Base-by-base conservation (phyloP, 2,888 invertebrate genomes). In the Nomada goodeniana region DNA sequence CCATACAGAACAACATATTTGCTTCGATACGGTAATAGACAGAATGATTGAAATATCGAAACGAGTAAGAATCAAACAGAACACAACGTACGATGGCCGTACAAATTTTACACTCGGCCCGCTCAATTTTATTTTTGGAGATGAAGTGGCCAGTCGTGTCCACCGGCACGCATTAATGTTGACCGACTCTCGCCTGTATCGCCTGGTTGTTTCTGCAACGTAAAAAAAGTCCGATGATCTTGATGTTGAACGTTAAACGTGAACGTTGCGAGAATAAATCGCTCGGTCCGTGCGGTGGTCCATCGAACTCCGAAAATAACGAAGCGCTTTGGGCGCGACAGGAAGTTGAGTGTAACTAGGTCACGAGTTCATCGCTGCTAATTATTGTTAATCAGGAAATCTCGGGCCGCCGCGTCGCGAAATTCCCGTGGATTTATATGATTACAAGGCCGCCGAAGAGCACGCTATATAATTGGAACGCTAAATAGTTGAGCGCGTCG, bases 311-410 rank as follows among this genome's bases (percentile, higher is more conserved):
- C 86, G 78, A 89, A 88, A 88, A 90, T 89, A 90, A 85, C 86
- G 82, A 72, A 70, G 85, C 84, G 84, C 80, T 81, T 80, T 72
- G 80, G 71, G 80, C 80, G 86, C 68, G 83, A 77, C 86, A 82
- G 89, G 86, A 89, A 88, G 86, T 76, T 63, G 70, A 70, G 80
- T 73, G 81, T 87, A 92, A 92, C 88, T 92, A 86, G 93, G 92
- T 93, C 91, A 91, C 92, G 92, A 92, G 91, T 92, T 92, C 91
- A 91, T 92, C 90, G 87, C 82, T 88, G 87, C 74, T 88, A 87
- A 90, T 90, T 84, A 90, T 89, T 90, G 85, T 86, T 89, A 88
- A 90, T 89, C 84, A 82, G 65, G 81, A 75, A 64, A 77, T 77
- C 76, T 82, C 71, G 55, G n/a, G 52, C 65, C 47, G 26, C 20